Evolutionary conservation across 2,113 vertebrate species (phyloP), one percentile per base, ranked within the genome.

Genomic region (Murina feae): DNA sequence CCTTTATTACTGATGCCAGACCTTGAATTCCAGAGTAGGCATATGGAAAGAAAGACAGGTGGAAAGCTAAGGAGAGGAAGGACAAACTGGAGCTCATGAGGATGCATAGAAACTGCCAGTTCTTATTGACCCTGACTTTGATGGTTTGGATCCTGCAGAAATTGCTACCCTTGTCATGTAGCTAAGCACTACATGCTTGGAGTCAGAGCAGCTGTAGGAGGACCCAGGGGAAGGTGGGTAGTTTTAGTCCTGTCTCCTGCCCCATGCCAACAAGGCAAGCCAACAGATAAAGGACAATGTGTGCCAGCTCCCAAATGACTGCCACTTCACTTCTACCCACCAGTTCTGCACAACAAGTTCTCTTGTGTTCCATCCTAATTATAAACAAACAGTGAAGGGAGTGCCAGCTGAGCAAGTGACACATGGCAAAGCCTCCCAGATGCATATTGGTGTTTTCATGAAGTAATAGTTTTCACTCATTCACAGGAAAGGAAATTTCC

Each of bases 91-190:
- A 68, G 35, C 35, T 23, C 6, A 4, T 2, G 9, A 37, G 8
- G n/a, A 25, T n/a, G 1, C 2, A 1, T 30, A 28, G 23, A 16
- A 35, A 6, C 53, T 35, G 9, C 23, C 18, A 2, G 4, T n/a
- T 23, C 47, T 89, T 42, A 23, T 18, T 30, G 9, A 18, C 32
- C 3, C 42, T 11, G 8, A n/a, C 25, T 20, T 63, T 81, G 9
- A 25, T 63, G 17, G 17, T 12, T 4, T 66, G 37, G 30, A 18
- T 63, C 12, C 9, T 74, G 18, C 9, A 58, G 39, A 30, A 71
- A 23, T 4, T 66, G 20, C 60, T 42, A 47, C 35, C 28, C 42
- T 71, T 35, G 3, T 66, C n/a, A 10, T 10, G 55, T n/a, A 86
- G 18, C 14, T 60, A 79, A 90, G 58, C 23, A 72, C n/a, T 10